Base-by-base conservation (phyloP, 2,797 vertebrate species). In the Helostoma temminkii region DNA sequence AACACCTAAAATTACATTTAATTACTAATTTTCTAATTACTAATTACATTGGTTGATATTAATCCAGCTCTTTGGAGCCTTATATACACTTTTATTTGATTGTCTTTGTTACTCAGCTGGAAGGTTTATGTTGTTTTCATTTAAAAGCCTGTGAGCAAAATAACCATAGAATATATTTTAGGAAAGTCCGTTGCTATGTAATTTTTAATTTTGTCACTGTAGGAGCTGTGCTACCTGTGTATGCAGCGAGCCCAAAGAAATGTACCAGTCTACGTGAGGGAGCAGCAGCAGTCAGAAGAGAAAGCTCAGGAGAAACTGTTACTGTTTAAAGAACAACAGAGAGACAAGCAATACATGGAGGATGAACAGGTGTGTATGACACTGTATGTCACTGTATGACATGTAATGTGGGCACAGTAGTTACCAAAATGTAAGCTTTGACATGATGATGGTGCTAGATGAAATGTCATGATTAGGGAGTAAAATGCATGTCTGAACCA, bases 201-300 rank as follows among this genome's bases (percentile, higher is more conserved):
- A 15, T 37, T 14, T n/a, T n/a, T 9, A 9, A 42, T 42, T n/a
- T 42, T 62, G 10, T 56, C 46, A 3, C 58, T 43, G 7, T 61
- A 97, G 96, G 95, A 96, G 85, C 80, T 96, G 78, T 96, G 96
- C 77, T 95, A 95, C 58, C 74, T 95, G 55, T 96, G 96, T 71
- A 92, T 94, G 91, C 94, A 96, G 84, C 87, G 94, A 24, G 90
- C 90, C 4, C 90, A 92, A 39, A 88, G 85, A 42, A 96, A 93
- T 42, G 28, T 90, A 5, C 91, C 94, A 0, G 43, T 93, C 21
- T 90, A 88, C 53, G 55, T 78, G 47, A 54, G 67, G 6, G 87
- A 93, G 5, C 92, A 95, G 72, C 89, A 55, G 37, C 85, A 54
- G 74, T 86, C 65, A 6, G 87, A 86, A 39, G 94, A 95, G 34